Conservation (phyloP, 2,888 invertebrate species). For the Eilema sororculum region DNA sequence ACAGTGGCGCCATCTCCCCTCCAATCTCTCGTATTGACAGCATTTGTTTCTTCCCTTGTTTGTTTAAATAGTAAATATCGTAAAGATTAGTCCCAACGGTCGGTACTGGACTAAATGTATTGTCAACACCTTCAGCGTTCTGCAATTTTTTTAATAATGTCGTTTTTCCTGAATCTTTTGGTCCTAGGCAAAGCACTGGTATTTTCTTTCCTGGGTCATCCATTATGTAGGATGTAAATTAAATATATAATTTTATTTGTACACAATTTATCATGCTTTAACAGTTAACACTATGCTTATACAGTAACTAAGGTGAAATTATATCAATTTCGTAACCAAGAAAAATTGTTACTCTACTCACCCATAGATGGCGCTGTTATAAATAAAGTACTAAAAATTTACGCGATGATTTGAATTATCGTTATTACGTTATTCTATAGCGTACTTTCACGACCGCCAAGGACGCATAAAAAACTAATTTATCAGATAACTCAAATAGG, state of each 20-base stretch:
- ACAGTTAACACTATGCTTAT: too few species aligned
- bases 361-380: slow-evolving; percentile 64
- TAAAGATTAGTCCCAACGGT: slow-evolving; percentile 93
- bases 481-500: slow-evolving; percentile 26
- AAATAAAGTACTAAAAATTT: not conserved
- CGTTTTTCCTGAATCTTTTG: slow-evolving; percentile 93
- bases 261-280: not conserved
- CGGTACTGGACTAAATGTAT: slow-evolving; percentile 92
- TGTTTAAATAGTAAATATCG: slow-evolving; percentile 85
- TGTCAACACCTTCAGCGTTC: slow-evolving; percentile 90
- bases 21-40: slow-evolving; percentile 91
- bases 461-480: slow-evolving; percentile 30
- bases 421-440: slow-evolving; percentile 23
- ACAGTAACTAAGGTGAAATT: slow-evolving; percentile 37
- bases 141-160: slow-evolving; percentile 91
- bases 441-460: slow-evolving; percentile 41
- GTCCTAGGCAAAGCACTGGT: slow-evolving; percentile 90
- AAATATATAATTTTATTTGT: not conserved
- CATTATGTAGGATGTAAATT: slow-evolving; percentile 53
- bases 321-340: slow-evolving; percentile 56
- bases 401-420: slow-evolving; percentile 14
- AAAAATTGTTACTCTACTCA: slow-evolving; percentile 60
- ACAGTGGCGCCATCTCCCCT: slow-evolving; percentile 93
- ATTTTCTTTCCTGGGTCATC: slow-evolving; percentile 80
- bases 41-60: slow-evolving; percentile 83